phyloP scores from a whole-genome alignment of 2,113 vertebrate genomes.

The Puma concolor region DNA sequence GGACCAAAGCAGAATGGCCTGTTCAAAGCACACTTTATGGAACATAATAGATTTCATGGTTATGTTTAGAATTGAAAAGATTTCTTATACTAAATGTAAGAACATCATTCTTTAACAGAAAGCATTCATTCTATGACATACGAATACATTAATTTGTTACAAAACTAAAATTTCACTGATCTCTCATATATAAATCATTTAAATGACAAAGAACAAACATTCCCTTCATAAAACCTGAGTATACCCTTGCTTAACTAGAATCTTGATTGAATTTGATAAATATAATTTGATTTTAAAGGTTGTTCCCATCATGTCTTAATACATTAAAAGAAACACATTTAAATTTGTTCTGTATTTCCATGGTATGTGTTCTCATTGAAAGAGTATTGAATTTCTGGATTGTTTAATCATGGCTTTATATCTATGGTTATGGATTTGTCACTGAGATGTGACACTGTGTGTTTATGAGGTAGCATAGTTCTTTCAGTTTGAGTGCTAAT shows the following conservation, averaged over 20 bases:
- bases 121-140: not conserved
- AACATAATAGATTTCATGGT: not conserved
- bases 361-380: not conserved
- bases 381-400: not conserved
- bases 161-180: not conserved
- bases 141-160: not conserved
- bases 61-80: not conserved
- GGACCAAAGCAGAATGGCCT: not conserved
- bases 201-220: not conserved
- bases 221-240: not conserved
- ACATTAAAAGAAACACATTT: not conserved
- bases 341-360: not conserved
- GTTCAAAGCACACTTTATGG: not conserved
- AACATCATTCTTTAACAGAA: not conserved
- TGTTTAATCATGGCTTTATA: not conserved
- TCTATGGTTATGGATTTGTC: not conserved
- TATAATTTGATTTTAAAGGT: conserved; percentile 19
- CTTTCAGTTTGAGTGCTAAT: not conserved
- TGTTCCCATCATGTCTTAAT: conserved; percentile 19
- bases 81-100: not conserved
- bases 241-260: not conserved
- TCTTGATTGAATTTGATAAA: not conserved
- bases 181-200: not conserved
- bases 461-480: not conserved
- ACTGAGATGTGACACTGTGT: not conserved